Percentiles rank a stretch among this genome's conserved stretches.
Conservation (phyloP, 2,113 vertebrate genomes). For the Channa maculata region DNA sequence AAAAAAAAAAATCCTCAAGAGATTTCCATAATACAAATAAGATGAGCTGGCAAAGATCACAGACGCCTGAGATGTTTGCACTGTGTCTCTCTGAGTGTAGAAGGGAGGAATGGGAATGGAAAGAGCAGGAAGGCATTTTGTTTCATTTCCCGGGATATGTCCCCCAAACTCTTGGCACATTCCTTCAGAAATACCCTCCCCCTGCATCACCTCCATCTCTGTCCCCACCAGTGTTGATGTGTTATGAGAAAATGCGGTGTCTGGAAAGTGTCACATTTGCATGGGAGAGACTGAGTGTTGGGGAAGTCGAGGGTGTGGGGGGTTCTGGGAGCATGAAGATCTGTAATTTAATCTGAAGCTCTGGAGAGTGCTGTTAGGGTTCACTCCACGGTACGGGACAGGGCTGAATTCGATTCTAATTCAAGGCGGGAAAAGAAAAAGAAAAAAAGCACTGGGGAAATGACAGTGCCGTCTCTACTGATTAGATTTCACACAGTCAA, state of each 20-base stretch:
- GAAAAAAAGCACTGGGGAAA: slow-evolving; percentile 43
- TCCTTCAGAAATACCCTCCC: slow-evolving; percentile 13
- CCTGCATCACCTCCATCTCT: slow-evolving; percentile 30
- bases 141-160: slow-evolving; percentile 44
- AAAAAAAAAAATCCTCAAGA: slow-evolving; percentile 39
- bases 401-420: slow-evolving; percentile 66
- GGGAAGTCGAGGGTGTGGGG: slow-evolving; percentile 14
- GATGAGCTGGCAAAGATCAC: slow-evolving; percentile 61
- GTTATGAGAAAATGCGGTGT: slow-evolving; percentile 66
- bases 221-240: slow-evolving; percentile 52
- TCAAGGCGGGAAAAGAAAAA: slow-evolving; percentile 31
- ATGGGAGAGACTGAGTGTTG: slow-evolving; percentile 50
- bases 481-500: slow-evolving; percentile 45
- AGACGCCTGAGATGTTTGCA: slow-evolving; percentile 58
- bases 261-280: slow-evolving; percentile 76
- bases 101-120: slow-evolving; percentile 18
- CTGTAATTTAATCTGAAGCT: slow-evolving; percentile 80
- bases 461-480: slow-evolving; percentile 32
- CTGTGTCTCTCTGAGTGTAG: slow-evolving; percentile 28
- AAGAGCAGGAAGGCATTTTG: slow-evolving; percentile 17
- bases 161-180: slow-evolving; percentile 37
- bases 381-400: slow-evolving; percentile 63
- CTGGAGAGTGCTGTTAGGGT: slow-evolving; percentile 66
- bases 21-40: slow-evolving; percentile 59
- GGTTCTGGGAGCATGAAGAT: slow-evolving; percentile 64